These are phyloP conservation scores for Halichondria panicea DNA, from an alignment of 37 sponge, comb jelly and placozoan genomes.

Conservation along the genomic window DNA sequence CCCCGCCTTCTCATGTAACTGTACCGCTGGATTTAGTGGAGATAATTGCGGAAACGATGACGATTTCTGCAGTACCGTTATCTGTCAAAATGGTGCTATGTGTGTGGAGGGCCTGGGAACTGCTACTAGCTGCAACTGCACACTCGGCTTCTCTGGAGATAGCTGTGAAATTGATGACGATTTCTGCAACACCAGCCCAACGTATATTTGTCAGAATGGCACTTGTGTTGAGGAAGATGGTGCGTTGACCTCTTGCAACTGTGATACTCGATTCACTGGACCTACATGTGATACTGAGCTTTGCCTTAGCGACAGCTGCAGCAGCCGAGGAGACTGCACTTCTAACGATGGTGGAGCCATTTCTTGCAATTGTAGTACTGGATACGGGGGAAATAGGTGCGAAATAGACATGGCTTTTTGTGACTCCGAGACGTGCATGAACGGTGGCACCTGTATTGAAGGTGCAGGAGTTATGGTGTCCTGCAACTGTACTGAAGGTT, in stretches of 20 bases:
- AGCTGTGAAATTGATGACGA: conserved; percentile 23
- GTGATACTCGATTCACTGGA: conserved; percentile 39
- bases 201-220: conserved; percentile 20
- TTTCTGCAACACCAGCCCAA: background rate
- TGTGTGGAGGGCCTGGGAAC: conserved; percentile 50
- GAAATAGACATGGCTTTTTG: conserved; percentile 28
- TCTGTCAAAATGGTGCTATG: conserved; percentile 66
- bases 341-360: background rate
- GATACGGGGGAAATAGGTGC: conserved; percentile 29
- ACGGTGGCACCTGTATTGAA: conserved; percentile 36
- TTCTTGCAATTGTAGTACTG: conserved; percentile 29
- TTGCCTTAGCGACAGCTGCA: background rate
- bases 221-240: conserved; percentile 40
- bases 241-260: conserved; percentile 13
- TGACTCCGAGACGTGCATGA: conserved; percentile 5
- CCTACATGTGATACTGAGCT: conserved; percentile 19
- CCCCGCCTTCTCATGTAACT: conserved; percentile 17
- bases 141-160: conserved; percentile 19
- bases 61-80: conserved; percentile 27
- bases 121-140: conserved; percentile 19
- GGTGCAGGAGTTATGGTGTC: background rate
- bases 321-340: conserved; percentile 37
- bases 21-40: conserved; percentile 47
- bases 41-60: conserved; percentile 24
- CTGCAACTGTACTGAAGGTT: conserved; percentile 54